A percentile compares a stretch with the other conserved stretches of the same genome.
phyloP scores from a whole-genome alignment of 2,888 invertebrate genomes.

The Anthophora plumipes region DNA sequence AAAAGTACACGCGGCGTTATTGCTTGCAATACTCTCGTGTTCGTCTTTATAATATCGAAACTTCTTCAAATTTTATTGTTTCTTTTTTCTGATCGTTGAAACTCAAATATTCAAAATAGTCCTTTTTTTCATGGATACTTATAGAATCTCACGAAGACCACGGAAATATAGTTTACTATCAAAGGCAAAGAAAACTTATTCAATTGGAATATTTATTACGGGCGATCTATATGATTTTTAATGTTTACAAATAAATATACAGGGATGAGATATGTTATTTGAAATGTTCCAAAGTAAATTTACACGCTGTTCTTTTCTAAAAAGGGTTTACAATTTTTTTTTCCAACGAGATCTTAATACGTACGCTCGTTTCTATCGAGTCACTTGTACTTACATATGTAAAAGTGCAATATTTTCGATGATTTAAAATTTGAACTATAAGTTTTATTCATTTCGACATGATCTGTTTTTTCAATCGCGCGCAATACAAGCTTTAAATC shows the following conservation, averaged over 20 bases:
- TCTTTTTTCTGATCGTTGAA: neutral
- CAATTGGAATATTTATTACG: neutral
- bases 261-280: neutral
- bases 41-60: conserved; percentile 26
- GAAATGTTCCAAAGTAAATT: neutral
- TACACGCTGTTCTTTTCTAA: neutral
- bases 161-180: neutral
- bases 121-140: neutral
- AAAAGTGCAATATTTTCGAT: conserved; percentile 35
- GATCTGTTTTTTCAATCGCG: neutral
- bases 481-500: neutral
- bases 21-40: conserved; percentile 58
- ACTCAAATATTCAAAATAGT: neutral
- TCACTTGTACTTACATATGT: conserved; percentile 20
- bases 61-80: neutral
- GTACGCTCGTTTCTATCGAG: conserved; percentile 4
- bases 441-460: neutral
- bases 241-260: neutral
- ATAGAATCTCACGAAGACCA: too few relatives aligned
- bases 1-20: conserved; percentile 67
- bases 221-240: neutral
- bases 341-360: conserved; percentile 1
- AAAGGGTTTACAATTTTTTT: conserved; percentile 6
- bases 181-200: neutral
- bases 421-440: conserved; percentile 19